Evolutionary conservation across 2,113 vertebrate species (phyloP), one percentile per base, ranked within the genome.

Genomic region (Malaclemys terrapin): DNA sequence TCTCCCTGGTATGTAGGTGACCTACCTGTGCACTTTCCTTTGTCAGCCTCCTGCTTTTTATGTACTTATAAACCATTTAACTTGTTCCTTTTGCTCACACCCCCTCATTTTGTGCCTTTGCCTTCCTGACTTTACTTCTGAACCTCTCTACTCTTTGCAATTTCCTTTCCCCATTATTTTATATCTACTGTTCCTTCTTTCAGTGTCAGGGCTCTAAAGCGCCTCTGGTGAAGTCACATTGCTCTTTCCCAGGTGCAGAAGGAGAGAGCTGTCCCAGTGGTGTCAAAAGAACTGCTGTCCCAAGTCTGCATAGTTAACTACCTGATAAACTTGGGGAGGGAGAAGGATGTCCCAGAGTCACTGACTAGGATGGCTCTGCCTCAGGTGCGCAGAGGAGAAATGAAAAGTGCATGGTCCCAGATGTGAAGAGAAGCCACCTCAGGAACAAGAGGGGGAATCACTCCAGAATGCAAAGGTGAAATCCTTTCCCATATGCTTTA

Each of bases 31-130:
- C 80, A 42, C 57, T 90, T 88, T 69, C 45, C 17, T 90, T 88
- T 96, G 65, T 91, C 52, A 81, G 72, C 78, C 83, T 96, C 83
- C 84, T n/a, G 83, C 45, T 93, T 94, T 79, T 91, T 72, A n/a
- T 2, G 35, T 57, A 65, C 81, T 79, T 92, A 85, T 92, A 93
- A 96, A 90, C 81, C 57, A 89, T 22, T 31, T 79, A 45, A 50
- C 35, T 84, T 84, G 88, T 81, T 84, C 82, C 79, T 79, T 22
- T 17, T 0, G 2, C 31, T 88, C 91, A 86, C 0, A 0, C 50
- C 90, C 84, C 19, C 20, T 62, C 0, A 0, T 72, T 97, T 89
- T 49, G 25, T 85, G 83, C 81, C 79, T 88, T 88, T 82, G 50
- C 57, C 76, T 89, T 75, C 59, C 84, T 75, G 72, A 49, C 65